A percentile compares a stretch with the other conserved stretches of the same genome.
Conservation (phyloP, 2,888 invertebrate genomes). For the Graphium colonna region DNA sequence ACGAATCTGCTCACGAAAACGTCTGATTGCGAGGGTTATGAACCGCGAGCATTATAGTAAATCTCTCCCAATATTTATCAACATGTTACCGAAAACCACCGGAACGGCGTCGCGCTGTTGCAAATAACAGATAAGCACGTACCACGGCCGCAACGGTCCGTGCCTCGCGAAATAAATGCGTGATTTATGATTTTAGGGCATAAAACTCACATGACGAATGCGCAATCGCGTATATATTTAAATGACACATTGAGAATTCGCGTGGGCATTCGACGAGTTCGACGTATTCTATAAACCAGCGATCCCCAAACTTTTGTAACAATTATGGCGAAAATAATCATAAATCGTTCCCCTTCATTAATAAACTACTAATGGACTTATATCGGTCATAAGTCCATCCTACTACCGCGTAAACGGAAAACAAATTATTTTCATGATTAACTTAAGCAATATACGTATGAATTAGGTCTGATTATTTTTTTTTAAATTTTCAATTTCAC, state of each 20-base stretch:
- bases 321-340: too few relatives aligned
- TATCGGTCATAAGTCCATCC: too few relatives aligned
- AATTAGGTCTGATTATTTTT: too few relatives aligned
- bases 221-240: background rate
- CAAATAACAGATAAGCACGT: conserved; percentile 76
- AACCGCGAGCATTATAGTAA: conserved; percentile 14
- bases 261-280: background rate
- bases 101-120: conserved; percentile 51
- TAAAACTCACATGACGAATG: conserved; percentile 34
- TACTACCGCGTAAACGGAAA: too few relatives aligned
- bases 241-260: background rate
- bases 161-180: conserved; percentile 68
- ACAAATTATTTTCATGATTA: too few relatives aligned
- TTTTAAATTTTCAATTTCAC: too few relatives aligned
- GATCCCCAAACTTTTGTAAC: too few relatives aligned
- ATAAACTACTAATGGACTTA: too few relatives aligned
- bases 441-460: too few relatives aligned
- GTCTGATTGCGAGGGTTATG: background rate
- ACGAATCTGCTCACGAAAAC: background rate
- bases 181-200: conserved; percentile 72
- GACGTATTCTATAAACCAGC: background rate
- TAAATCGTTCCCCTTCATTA: too few relatives aligned
- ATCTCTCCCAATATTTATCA: conserved; percentile 66
- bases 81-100: conserved; percentile 57
- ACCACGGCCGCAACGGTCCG: conserved; percentile 58